Evolutionary conservation across 2,888 invertebrate species (phyloP).

Genomic region (Creontiades dilutus): DNA sequence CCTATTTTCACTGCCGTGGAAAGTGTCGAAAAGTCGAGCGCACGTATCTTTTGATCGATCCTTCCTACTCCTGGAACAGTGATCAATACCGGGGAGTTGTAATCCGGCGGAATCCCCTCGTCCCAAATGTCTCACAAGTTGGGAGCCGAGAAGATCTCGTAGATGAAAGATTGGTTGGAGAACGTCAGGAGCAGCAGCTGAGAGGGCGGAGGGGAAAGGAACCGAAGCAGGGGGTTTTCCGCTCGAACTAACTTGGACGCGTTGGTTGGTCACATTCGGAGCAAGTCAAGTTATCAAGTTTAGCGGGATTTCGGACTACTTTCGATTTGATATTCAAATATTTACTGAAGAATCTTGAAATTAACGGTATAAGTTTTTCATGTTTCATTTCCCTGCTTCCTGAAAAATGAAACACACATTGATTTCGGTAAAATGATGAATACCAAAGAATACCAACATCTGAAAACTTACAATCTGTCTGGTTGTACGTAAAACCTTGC

Average conservation of each 20-base stretch:
- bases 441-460: no score
- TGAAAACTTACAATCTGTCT: no score
- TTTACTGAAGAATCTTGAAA: no score
- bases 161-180: slow-evolving; percentile 29
- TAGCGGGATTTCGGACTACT: not conserved
- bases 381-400: no score
- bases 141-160: not conserved
- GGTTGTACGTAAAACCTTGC: no score
- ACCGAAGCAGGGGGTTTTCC: not conserved
- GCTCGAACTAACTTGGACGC: slow-evolving; percentile 21
- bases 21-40: not conserved
- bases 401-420: no score
- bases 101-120: slow-evolving; percentile 20
- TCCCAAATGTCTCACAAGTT: slow-evolving; percentile 13
- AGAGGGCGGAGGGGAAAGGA: not conserved
- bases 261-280: not conserved
- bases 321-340: no score
- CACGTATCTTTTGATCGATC: not conserved
- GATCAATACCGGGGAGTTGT: slow-evolving; percentile 36
- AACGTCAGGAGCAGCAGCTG: slow-evolving; percentile 19
- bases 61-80: slow-evolving; percentile 5
- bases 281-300: not conserved
- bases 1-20: not conserved
- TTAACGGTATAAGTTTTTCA: no score
- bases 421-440: no score